Evolutionary conservation across 2,888 invertebrate species (phyloP).

Genomic region (Lithophane ornitopus): DNA sequence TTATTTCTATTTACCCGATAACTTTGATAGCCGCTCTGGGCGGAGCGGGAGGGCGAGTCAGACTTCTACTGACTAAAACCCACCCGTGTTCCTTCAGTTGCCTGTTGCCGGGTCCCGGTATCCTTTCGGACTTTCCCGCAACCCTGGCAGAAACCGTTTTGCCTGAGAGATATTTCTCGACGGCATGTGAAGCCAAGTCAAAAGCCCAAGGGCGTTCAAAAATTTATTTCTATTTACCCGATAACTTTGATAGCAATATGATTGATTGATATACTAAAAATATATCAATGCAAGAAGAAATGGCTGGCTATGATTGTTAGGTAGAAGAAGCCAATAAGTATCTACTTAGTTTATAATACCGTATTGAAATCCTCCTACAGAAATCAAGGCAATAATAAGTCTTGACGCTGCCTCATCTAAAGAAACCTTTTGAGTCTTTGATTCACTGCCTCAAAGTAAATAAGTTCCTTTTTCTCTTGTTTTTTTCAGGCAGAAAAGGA

Average conservation of each 20-base stretch:
- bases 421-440: background rate
- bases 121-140: too few species aligned
- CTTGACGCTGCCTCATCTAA: background rate
- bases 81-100: too few species aligned
- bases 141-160: too few species aligned
- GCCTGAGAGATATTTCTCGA: too few species aligned
- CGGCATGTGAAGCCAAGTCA: too few species aligned
- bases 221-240: background rate
- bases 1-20: background rate
- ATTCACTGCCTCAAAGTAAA: conserved; percentile 29
- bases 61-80: too few species aligned
- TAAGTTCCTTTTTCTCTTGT: conserved; percentile 9
- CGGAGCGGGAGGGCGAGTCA: too few species aligned
- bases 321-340: background rate
- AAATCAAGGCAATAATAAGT: conserved; percentile 17
- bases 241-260: background rate
- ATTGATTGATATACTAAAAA: too few species aligned
- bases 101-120: too few species aligned
- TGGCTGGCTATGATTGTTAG: background rate
- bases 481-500: conserved; percentile 47
- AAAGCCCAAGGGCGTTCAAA: too few species aligned
- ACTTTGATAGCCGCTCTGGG: too few species aligned
- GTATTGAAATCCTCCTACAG: background rate
- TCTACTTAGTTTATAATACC: background rate
- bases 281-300: background rate